These are phyloP conservation scores for Leuciscus waleckii DNA, from an alignment of 2,797 vertebrate species.

Conservation along the genomic window DNA sequence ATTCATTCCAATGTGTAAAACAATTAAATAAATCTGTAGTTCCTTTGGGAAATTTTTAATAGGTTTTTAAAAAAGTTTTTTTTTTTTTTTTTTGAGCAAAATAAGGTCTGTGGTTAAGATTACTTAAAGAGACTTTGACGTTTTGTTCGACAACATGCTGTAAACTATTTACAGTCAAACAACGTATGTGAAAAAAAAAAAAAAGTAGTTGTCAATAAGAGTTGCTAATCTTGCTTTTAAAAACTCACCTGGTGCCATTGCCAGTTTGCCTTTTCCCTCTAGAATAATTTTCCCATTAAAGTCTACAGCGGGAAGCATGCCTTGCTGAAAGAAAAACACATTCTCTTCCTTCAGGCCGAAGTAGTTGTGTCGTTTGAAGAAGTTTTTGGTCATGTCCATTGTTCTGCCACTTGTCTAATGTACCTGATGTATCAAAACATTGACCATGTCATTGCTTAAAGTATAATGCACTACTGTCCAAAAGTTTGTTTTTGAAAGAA, in stretches of 20 bases:
- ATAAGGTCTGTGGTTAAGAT: neutral
- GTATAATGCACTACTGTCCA: neutral
- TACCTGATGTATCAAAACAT: slow-evolving; percentile 80
- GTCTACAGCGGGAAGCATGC: slow-evolving; percentile 96
- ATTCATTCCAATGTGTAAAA: neutral
- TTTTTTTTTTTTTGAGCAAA: neutral
- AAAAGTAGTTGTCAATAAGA: neutral
- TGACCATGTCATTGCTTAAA: neutral
- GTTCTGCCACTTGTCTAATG: slow-evolving; percentile 97
- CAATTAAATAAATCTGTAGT: neutral
- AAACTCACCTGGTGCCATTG: slow-evolving; percentile 92
- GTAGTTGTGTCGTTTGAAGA: slow-evolving; percentile 84
- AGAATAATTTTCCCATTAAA: slow-evolving; percentile 92
- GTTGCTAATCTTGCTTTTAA: neutral
- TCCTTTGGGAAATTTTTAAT: neutral
- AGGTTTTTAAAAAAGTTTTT: neutral
- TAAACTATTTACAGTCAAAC: neutral
- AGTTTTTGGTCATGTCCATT: slow-evolving; percentile 89
- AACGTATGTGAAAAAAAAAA: neutral
- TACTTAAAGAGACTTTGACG: neutral
- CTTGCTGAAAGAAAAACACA: slow-evolving; percentile 94
- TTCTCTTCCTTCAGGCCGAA: slow-evolving; percentile 89
- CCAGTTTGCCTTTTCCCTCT: slow-evolving; percentile 89
- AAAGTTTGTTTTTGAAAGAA: neutral
- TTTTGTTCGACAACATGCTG: neutral